Evolutionary conservation across 2,797 vertebrate species (phyloP).

Genomic region (Myiotriccus ornatus): DNA sequence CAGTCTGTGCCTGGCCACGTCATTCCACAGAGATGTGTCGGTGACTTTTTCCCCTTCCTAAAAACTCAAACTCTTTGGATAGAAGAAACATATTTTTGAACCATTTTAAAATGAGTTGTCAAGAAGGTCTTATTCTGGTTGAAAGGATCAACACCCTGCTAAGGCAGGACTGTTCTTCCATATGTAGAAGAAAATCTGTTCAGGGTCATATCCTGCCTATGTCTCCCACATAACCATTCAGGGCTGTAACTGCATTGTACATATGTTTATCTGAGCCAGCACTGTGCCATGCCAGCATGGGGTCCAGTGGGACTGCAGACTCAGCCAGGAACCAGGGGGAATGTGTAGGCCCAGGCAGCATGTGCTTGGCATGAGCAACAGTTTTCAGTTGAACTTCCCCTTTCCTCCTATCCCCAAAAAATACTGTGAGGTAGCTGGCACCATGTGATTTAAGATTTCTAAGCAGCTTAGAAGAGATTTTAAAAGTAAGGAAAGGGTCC

Average conservation of each 20-base stretch:
- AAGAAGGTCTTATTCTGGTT: not conserved
- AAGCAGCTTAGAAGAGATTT: not conserved
- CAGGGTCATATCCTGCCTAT: not conserved
- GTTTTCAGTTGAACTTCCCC: not conserved
- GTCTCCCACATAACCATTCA: not conserved
- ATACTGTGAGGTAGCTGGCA: not conserved
- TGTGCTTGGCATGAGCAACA: not conserved
- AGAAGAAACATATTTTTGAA: not conserved
- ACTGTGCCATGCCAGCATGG: not conserved
- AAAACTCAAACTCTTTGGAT: not conserved
- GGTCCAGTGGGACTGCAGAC: not conserved
- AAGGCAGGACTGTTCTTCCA: not conserved
- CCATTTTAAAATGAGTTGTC: not conserved
- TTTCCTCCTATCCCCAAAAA: not conserved
- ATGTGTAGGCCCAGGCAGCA: not conserved
- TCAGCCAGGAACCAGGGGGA: not conserved
- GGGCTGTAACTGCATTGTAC: not conserved
- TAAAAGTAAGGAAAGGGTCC: not conserved
- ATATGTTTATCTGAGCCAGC: not conserved
- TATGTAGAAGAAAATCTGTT: not conserved
- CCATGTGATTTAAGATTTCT: not conserved
- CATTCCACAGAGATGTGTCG: not conserved
- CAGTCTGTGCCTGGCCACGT: not conserved
- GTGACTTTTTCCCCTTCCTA: not conserved
- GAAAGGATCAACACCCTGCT: not conserved